A percentile compares a stretch with the other conserved stretches of the same genome.
phyloP scores from a whole-genome alignment of 1,140 invertebrate species.

The Cepaea nemoralis region DNA sequence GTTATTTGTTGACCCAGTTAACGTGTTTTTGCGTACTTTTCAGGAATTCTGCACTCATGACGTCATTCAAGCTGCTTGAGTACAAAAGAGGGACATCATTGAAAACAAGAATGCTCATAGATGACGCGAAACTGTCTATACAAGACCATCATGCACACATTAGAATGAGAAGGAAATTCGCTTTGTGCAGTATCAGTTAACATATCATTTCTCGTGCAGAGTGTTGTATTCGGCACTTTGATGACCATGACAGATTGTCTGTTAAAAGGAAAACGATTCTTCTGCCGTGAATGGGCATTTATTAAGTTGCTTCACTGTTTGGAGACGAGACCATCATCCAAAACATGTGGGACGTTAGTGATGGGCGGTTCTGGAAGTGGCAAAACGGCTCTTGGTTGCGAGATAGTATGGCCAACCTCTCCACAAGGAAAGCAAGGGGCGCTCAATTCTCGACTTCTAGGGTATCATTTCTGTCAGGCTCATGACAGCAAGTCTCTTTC shows the following conservation, averaged over 20 bases:
- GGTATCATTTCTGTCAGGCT: constrained; percentile 72
- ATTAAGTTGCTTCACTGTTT: constrained; percentile 92
- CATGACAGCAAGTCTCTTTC: constrained; percentile 79
- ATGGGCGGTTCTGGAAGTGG: constrained; percentile 91
- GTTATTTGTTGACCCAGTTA: no score
- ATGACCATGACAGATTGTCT: constrained; percentile 60
- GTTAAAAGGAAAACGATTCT: constrained; percentile 73
- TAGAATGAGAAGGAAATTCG: no score
- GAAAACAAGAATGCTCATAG: no score
- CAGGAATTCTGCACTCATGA: no score
- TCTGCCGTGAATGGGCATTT: constrained; percentile 93
- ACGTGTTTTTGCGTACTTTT: no score
- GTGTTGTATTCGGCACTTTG: no score
- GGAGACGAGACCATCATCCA: constrained; percentile 75
- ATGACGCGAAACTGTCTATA: no score
- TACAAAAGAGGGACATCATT: no score
- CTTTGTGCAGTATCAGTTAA: no score
- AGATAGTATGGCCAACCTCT: constrained; percentile 83
- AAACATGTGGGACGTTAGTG: constrained; percentile 83
- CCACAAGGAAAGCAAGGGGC: constrained; percentile 61
- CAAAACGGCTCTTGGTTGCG: constrained; percentile 82
- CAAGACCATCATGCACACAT: no score
- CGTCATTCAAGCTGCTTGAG: no score
- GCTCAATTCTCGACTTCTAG: constrained; percentile 63
- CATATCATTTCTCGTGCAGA: no score